Conservation (phyloP, 2,888 invertebrate species). For the Gasteruption jaculator region DNA sequence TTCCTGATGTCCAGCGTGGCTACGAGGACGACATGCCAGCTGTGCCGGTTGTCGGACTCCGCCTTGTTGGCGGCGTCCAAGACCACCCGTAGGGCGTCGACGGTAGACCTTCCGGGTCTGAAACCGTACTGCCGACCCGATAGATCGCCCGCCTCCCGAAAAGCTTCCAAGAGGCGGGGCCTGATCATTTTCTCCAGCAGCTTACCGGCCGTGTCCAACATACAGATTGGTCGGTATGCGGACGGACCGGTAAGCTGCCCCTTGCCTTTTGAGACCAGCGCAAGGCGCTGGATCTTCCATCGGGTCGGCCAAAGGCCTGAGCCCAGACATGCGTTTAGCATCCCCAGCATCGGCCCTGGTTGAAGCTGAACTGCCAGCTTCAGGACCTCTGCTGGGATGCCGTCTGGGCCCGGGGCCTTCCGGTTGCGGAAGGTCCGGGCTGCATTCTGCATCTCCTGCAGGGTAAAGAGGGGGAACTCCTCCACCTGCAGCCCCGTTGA, state of each 20-base stretch:
- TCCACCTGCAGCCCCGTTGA: not conserved
- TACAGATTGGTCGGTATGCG: slow-evolving; percentile 30
- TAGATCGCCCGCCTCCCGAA: slow-evolving; percentile 17
- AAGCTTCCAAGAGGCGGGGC: slow-evolving; percentile 21
- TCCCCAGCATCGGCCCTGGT: slow-evolving; percentile 14
- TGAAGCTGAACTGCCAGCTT: slow-evolving; percentile 14
- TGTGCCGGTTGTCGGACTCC: not conserved
- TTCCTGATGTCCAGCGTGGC: slow-evolving; percentile 9
- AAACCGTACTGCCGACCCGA: slow-evolving; percentile 13
- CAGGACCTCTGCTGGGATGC: slow-evolving; percentile 25
- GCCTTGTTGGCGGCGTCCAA: not conserved
- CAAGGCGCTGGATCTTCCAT: slow-evolving; percentile 25
- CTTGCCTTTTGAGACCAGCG: slow-evolving; percentile 13
- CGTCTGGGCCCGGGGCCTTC: slow-evolving; percentile 28
- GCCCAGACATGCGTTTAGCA: slow-evolving; percentile 13
- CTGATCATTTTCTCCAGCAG: slow-evolving; percentile 30
- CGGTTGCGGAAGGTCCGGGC: slow-evolving; percentile 13
- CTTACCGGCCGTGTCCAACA: slow-evolving; percentile 29
- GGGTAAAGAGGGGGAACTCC: slow-evolving; percentile 15
- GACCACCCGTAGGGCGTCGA: slow-evolving; percentile 19
- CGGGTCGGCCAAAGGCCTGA: slow-evolving; percentile 14
- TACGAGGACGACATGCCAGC: not conserved
- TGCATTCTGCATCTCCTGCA: slow-evolving; percentile 18
- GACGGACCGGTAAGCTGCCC: slow-evolving; percentile 18
- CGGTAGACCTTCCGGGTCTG: slow-evolving; percentile 21